Evolutionary conservation across 35 echinoderm and acorn worm genomes (phyloP).

Genomic region (Anneissia japonica): DNA sequence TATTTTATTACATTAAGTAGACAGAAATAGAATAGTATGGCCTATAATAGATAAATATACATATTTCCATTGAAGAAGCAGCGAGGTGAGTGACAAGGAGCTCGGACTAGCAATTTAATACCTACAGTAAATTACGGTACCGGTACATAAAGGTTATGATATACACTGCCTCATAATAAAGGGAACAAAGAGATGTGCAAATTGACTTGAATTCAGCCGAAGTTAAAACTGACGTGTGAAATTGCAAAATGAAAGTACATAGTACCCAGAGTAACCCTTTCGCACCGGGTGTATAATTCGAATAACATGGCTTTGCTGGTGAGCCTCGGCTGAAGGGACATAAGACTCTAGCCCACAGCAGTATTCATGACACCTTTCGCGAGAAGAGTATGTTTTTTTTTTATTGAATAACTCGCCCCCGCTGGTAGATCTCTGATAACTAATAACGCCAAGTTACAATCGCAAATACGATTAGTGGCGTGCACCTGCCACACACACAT

Average conservation of each 20-base stretch:
- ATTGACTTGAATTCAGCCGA: background rate
- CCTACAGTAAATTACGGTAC: too few species aligned
- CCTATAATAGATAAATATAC: too few species aligned
- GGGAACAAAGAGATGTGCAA: background rate
- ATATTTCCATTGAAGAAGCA: too few species aligned
- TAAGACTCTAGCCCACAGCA: background rate
- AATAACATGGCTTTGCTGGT: background rate
- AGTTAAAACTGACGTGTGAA: background rate
- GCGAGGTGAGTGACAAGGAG: too few species aligned
- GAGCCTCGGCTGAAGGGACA: background rate
- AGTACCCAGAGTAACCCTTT: background rate
- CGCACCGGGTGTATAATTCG: background rate
- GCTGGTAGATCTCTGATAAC: background rate
- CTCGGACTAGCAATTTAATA: too few species aligned
- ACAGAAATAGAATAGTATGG: too few species aligned
- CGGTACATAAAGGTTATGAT: too few species aligned
- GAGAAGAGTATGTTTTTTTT: background rate
- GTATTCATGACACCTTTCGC: background rate
- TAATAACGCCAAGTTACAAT: background rate
- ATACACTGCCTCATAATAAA: too few species aligned
- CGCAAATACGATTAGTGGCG: background rate
- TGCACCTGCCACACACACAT: background rate
- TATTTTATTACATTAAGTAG: too few species aligned
- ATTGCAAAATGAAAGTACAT: background rate
- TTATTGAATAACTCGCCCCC: background rate